These are phyloP conservation scores for Cerastoderma edule DNA, from an alignment of 2,888 invertebrate genomes.

Conservation along the genomic window DNA sequence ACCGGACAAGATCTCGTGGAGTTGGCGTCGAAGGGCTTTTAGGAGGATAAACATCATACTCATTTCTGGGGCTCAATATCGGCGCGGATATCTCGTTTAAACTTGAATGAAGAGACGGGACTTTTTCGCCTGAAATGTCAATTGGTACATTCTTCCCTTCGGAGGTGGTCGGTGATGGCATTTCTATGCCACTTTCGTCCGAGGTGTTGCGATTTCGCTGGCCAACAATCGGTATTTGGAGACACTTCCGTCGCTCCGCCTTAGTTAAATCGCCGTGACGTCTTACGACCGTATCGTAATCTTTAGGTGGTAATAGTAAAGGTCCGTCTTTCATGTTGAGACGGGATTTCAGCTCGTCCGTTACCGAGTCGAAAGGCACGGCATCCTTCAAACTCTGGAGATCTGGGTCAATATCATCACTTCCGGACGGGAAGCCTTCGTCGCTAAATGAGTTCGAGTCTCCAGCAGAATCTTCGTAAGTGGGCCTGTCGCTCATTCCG, in stretches of 20 bases:
- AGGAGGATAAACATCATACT: constrained; percentile 56
- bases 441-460: constrained; percentile 73
- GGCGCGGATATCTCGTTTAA: constrained; percentile 52
- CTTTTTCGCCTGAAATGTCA: constrained; percentile 55
- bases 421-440: constrained; percentile 68
- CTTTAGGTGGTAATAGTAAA: constrained; percentile 94
- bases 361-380: constrained; percentile 92
- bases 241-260: constrained; percentile 67
- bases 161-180: constrained; percentile 65
- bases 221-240: constrained; percentile 72
- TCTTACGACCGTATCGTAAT: constrained; percentile 91
- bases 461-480: constrained; percentile 67
- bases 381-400: constrained; percentile 73
- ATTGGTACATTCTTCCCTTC: constrained; percentile 51
- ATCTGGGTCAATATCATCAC: constrained; percentile 76
- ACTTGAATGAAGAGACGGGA: constrained; percentile 46
- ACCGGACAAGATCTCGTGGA: constrained; percentile 34
- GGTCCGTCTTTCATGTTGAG: constrained; percentile 86
- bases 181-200: constrained; percentile 72
- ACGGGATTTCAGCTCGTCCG: constrained; percentile 94
- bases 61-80: constrained; percentile 51
- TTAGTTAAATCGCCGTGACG: constrained; percentile 88
- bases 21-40: constrained; percentile 15
- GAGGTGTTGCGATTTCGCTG: constrained; percentile 58
- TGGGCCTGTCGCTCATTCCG: constrained; percentile 63